Percentiles rank a stretch among this genome's conserved stretches.
phyloP scores from a whole-genome alignment of 2,797 vertebrate genomes.

The Pipistrellus kuhlii region DNA sequence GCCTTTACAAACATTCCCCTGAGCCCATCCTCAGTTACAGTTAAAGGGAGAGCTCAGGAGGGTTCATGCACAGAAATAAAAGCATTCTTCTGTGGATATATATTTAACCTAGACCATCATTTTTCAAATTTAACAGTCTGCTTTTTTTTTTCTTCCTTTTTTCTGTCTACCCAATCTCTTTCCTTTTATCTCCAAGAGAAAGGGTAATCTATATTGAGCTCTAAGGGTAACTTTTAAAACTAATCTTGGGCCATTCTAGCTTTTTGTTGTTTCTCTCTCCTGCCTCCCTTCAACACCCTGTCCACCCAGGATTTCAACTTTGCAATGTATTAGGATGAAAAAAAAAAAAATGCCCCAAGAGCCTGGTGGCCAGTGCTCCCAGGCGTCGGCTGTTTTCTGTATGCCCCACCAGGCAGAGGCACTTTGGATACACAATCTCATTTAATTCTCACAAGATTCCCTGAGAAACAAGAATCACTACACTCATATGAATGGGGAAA shows the following conservation, averaged over 20 bases:
- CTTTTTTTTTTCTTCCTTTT: slow-evolving; percentile 50
- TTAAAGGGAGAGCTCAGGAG: slow-evolving; percentile 56
- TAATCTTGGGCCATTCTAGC: neutral
- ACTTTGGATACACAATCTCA: neutral
- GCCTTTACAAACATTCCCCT: slow-evolving; percentile 60
- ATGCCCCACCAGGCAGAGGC: neutral
- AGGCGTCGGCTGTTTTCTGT: fast-evolving
- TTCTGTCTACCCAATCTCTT: slow-evolving; percentile 60
- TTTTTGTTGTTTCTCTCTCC: slow-evolving; percentile 5
- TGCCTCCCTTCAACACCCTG: neutral
- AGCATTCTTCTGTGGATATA: slow-evolving; percentile 44
- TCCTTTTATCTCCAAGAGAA: slow-evolving; percentile 59
- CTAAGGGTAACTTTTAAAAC: slow-evolving; percentile 36
- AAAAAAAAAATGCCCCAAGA: neutral
- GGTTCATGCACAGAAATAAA: slow-evolving; percentile 60
- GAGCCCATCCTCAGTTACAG: slow-evolving; percentile 38
- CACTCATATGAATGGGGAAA: neutral
- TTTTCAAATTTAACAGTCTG: slow-evolving; percentile 59
- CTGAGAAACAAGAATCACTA: neutral
- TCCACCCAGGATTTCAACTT: neutral
- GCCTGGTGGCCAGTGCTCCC: neutral
- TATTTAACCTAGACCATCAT: slow-evolving; percentile 53
- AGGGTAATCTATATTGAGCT: slow-evolving; percentile 57
- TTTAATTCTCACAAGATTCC: neutral
- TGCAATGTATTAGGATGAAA: neutral